phyloP scores from a whole-genome alignment of 2,888 invertebrate species.

The Ochropleura leucogaster region DNA sequence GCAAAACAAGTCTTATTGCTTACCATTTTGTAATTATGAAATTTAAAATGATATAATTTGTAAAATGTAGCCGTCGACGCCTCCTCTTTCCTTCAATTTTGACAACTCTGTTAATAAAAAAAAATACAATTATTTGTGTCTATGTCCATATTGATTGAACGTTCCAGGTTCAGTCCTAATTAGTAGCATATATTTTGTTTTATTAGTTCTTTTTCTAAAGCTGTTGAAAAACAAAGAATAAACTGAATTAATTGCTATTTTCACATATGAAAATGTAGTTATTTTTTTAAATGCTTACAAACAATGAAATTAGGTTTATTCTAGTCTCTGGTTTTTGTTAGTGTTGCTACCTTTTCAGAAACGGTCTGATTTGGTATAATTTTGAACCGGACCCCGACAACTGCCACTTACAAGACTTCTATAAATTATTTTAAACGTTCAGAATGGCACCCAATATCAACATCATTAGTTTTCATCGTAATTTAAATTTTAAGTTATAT shows the following conservation, averaged over 20 bases:
- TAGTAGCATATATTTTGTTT: too few species aligned
- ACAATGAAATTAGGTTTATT: not conserved
- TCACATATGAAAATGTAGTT: too few species aligned
- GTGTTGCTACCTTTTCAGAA: slow-evolving; percentile 30
- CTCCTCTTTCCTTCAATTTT: slow-evolving; percentile 69
- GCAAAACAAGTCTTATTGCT: slow-evolving; percentile 19
- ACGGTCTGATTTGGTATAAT: not conserved
- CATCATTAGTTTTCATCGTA: not conserved
- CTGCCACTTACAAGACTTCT: not conserved
- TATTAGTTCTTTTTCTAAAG: not conserved
- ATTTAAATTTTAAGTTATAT: not conserved
- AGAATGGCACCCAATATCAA: too few species aligned
- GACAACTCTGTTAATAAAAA: slow-evolving; percentile 43
- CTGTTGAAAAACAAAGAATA: not conserved
- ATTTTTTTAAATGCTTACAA: too few species aligned
- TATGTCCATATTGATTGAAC: slow-evolving; percentile 54
- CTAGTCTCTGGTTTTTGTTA: slow-evolving; percentile 7
- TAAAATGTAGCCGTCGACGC: slow-evolving; percentile 70
- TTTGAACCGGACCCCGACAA: not conserved
- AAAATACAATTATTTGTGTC: slow-evolving; percentile 32
- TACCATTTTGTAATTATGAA: slow-evolving; percentile 68
- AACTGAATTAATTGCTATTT: not conserved
- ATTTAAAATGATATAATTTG: slow-evolving; percentile 40
- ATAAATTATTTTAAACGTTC: not conserved
- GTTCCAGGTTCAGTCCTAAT: slow-evolving; percentile 1